Evolutionary conservation across 2,113 vertebrate genomes (phyloP).

Genomic region (Aleadryas rufinucha): DNA sequence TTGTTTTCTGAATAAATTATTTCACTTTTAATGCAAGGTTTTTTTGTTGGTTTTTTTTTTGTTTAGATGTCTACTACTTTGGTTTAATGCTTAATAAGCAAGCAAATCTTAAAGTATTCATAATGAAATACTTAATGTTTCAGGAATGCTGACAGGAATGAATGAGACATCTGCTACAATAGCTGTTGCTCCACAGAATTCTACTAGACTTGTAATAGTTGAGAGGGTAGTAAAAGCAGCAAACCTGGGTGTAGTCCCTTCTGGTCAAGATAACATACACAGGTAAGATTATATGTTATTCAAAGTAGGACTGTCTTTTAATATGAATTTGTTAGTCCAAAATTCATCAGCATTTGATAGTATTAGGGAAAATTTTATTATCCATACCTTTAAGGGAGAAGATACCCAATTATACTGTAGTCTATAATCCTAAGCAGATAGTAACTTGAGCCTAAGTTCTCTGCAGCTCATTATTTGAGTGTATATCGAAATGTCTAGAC

Average conservation of each 20-base stretch:
- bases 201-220: conserved; percentile 74
- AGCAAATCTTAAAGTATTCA: neutral
- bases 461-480: neutral
- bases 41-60: neutral
- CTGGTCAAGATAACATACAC: conserved; percentile 78
- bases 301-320: neutral
- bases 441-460: neutral
- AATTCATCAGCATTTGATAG: neutral
- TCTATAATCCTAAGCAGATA: neutral
- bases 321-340: neutral
- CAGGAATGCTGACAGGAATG: conserved; percentile 92
- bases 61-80: neutral
- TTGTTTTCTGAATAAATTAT: neutral
- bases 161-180: conserved; percentile 86
- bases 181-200: conserved; percentile 77
- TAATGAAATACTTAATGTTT: conserved; percentile 20
- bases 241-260: conserved; percentile 86
- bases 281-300: conserved; percentile 74
- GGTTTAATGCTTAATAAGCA: neutral
- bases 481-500: neutral
- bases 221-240: conserved; percentile 84
- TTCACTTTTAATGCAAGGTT: neutral
- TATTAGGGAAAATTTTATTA: neutral
- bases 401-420: neutral
- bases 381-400: neutral